These are phyloP conservation scores for Carcharodon carcharias DNA, from an alignment of 2,797 vertebrate species.

Conservation along the genomic window DNA sequence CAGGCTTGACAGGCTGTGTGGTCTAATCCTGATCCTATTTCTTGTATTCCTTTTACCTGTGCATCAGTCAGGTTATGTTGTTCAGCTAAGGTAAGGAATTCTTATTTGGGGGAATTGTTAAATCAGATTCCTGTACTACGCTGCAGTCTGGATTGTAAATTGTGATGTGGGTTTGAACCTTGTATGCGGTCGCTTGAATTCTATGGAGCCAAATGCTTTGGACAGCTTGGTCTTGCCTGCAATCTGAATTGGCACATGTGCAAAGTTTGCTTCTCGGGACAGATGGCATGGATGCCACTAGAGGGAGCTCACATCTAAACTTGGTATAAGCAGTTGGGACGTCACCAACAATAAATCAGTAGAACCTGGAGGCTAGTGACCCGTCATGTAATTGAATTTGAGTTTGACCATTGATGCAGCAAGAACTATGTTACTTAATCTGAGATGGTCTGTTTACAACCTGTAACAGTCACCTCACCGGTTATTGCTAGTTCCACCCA, in stretches of 20 bases:
- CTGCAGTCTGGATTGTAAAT: neutral
- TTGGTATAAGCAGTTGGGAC: neutral
- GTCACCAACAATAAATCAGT: neutral
- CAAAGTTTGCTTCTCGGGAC: too few relatives aligned
- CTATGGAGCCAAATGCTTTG: neutral
- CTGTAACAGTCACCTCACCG: neutral
- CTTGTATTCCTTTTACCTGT: neutral
- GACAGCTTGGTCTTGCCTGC: neutral
- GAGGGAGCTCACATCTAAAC: neutral
- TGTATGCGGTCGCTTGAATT: neutral
- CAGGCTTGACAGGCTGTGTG: too few relatives aligned
- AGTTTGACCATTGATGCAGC: neutral
- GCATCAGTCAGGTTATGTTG: neutral
- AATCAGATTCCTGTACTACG: neutral
- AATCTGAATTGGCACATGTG: neutral
- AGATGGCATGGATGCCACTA: neutral
- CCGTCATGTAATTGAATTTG: neutral
- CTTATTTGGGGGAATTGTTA: neutral
- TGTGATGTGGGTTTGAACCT: neutral
- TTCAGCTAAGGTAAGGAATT: neutral
- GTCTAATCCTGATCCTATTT: too few relatives aligned
- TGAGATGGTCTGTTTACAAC: neutral
- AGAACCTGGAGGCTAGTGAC: neutral
- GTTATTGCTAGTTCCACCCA: neutral
- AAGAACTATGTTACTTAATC: neutral